Evolutionary conservation across 2,888 invertebrate species (phyloP).

Genomic region (Amblyjoppa proteus): DNA sequence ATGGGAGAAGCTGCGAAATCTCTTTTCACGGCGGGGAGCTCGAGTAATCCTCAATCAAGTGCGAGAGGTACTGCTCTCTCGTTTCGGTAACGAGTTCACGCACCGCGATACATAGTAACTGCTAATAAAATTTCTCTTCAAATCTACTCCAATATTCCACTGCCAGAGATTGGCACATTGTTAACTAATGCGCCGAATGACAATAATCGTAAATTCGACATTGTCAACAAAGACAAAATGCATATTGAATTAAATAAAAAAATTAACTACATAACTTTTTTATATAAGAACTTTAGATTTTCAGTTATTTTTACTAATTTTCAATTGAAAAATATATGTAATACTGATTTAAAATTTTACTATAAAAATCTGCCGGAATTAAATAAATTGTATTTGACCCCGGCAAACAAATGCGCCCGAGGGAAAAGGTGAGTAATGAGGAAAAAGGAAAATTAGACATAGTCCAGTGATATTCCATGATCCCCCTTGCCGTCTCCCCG

Average conservation of each 20-base stretch:
- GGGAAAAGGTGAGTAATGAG: background rate
- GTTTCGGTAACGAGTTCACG: slow-evolving; percentile 51
- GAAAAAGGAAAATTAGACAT: background rate
- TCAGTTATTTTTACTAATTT: background rate
- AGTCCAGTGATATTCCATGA: slow-evolving; percentile 17
- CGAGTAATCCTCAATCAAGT: slow-evolving; percentile 45
- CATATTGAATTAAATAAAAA: no score
- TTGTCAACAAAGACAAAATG: background rate
- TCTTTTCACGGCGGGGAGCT: slow-evolving; percentile 45
- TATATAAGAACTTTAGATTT: background rate
- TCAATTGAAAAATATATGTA: background rate
- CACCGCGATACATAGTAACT: slow-evolving; percentile 11
- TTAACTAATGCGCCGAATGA: no score
- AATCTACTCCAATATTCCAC: background rate
- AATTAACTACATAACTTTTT: background rate
- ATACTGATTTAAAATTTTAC: background rate
- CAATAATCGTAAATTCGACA: background rate
- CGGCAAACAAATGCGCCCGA: background rate
- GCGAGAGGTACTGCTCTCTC: slow-evolving; percentile 22
- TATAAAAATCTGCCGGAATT: background rate
- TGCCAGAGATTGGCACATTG: background rate
- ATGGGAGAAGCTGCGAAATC: slow-evolving; percentile 43
- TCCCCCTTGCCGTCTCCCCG: background rate
- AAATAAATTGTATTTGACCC: background rate
- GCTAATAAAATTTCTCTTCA: slow-evolving; percentile 1